phyloP scores from a whole-genome alignment of 2,113 vertebrate species.

The Garra rufa region DNA sequence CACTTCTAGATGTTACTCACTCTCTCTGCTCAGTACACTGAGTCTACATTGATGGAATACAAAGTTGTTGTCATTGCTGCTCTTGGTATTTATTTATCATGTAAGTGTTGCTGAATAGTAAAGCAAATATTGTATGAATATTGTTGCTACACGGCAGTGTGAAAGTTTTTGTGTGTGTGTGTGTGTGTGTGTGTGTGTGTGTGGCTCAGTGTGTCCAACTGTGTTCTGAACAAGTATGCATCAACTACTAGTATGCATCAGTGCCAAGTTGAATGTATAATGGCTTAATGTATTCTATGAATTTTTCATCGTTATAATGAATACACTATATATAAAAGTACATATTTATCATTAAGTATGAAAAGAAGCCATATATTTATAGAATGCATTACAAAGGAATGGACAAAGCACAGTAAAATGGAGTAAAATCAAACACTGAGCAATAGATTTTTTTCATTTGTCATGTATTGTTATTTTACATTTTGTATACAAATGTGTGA shows the following conservation, averaged over 20 bases:
- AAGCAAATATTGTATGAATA: conserved; percentile 46
- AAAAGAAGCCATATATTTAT: conserved; percentile 28
- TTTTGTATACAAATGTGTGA: neutral
- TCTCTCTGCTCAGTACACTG: neutral
- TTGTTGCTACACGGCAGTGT: conserved; percentile 17
- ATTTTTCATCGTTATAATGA: neutral
- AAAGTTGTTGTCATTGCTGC: conserved; percentile 11
- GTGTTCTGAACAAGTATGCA: neutral
- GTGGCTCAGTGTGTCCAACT: conserved; percentile 5
- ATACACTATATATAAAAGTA: neutral
- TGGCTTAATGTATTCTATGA: neutral
- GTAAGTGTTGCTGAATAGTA: conserved; percentile 38
- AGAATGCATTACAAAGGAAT: conserved; percentile 1
- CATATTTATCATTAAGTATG: neutral
- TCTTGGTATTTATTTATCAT: conserved; percentile 28
- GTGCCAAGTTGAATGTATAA: neutral
- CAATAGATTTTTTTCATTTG: conserved; percentile 18
- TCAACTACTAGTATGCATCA: too few relatives aligned
- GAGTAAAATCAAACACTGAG: neutral
- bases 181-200: too few relatives aligned
- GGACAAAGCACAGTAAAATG: neutral
- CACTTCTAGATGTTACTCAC: conserved; percentile 23
- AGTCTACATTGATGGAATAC: conserved; percentile 6
- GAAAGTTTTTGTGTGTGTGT: neutral
- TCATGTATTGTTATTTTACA: neutral